Percentiles rank a stretch among this genome's conserved stretches.
Conservation (phyloP, 2,113 vertebrate genomes). For the Amphiprion percula region DNA sequence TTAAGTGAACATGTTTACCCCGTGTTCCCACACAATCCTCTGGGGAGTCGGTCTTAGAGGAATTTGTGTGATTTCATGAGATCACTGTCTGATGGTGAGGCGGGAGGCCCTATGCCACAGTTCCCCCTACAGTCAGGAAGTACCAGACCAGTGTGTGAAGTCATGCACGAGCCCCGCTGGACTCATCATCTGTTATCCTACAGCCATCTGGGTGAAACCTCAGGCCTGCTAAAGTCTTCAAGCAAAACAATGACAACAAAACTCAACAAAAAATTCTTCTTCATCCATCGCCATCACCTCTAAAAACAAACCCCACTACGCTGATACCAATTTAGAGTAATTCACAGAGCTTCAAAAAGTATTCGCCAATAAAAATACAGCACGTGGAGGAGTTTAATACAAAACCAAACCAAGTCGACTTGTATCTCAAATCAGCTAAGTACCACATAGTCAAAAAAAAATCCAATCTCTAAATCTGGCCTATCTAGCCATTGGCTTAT, state of each 20-base stretch:
- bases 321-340: not conserved
- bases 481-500: constrained; percentile 73
- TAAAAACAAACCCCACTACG: constrained; percentile 33
- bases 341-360: not conserved
- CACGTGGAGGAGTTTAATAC: constrained; percentile 4
- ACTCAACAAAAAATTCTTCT: constrained; percentile 56
- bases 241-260: constrained; percentile 62
- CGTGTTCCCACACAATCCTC: not conserved
- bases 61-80: constrained; percentile 20
- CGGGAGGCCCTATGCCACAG: constrained; percentile 1
- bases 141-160: constrained; percentile 62
- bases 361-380: constrained; percentile 13
- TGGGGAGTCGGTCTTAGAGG: not conserved
- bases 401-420: constrained; percentile 64
- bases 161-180: constrained; percentile 75
- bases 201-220: constrained; percentile 77
- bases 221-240: constrained; percentile 76
- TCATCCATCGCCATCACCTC: constrained; percentile 57
- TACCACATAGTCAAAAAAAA: constrained; percentile 71
- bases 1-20: not conserved
- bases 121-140: constrained; percentile 49
- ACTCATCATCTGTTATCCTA: constrained; percentile 81
- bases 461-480: constrained; percentile 71
- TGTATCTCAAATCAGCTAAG: constrained; percentile 65
- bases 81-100: constrained; percentile 1